Evolutionary conservation across 2,797 vertebrate species (phyloP).

Genomic region (Anguilla marmorata): DNA sequence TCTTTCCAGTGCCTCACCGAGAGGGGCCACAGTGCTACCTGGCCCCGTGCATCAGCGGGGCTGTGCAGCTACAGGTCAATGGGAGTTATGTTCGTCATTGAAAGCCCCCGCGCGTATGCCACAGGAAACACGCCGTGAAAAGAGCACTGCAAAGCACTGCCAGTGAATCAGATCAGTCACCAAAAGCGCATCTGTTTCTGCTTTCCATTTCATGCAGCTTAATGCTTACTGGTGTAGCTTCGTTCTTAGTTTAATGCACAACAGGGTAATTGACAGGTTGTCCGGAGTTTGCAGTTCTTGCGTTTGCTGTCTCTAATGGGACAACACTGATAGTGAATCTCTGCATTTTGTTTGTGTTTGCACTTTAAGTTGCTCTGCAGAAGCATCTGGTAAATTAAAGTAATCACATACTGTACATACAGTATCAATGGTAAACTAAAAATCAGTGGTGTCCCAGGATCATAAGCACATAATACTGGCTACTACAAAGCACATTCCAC

Average conservation of each 20-base stretch:
- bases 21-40: constrained; percentile 15
- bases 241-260: background rate
- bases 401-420: too few species aligned
- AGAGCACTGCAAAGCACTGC: background rate
- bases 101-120: background rate
- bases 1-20: constrained; percentile 20
- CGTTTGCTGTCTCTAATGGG: background rate
- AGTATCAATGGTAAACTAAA: too few species aligned
- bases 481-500: background rate
- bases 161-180: background rate
- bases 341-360: too few species aligned
- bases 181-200: background rate
- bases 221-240: background rate
- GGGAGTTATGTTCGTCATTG: constrained; percentile 5
- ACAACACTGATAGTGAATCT: too few species aligned
- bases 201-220: background rate
- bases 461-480: background rate
- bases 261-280: background rate
- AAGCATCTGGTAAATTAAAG: too few species aligned
- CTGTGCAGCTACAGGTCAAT: background rate
- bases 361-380: too few species aligned
- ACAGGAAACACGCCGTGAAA: background rate
- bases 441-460: too few species aligned
- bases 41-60: background rate
- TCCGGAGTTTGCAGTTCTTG: background rate